phyloP scores from a whole-genome alignment of 2,888 invertebrate genomes.

The Thymelicus lineola region DNA sequence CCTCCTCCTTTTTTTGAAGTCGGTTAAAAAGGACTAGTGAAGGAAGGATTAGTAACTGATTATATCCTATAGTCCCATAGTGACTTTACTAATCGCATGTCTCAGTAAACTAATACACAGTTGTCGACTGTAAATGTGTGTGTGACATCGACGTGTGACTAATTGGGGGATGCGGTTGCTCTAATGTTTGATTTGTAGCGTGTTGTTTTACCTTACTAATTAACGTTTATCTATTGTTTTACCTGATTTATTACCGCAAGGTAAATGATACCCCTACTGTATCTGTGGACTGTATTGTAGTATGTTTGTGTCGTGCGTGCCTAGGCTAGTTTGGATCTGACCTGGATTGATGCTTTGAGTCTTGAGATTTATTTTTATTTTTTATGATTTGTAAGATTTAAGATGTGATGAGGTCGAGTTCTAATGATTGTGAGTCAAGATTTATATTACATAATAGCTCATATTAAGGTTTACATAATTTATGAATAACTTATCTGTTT shows the following conservation, averaged over 20 bases:
- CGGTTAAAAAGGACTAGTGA: too few species aligned
- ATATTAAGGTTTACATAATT: too few species aligned
- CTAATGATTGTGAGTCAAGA: background rate
- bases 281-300: background rate
- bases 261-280: slow-evolving; percentile 16
- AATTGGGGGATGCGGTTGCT: slow-evolving; percentile 18
- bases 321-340: slow-evolving; percentile 6
- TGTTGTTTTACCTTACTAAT: slow-evolving; percentile 33
- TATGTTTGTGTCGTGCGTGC: slow-evolving; percentile 11
- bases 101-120: slow-evolving; percentile 17
- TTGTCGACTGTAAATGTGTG: slow-evolving; percentile 23
- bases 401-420: background rate
- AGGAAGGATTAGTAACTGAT: too few species aligned
- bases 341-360: background rate
- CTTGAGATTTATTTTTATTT: background rate
- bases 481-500: too few species aligned
- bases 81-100: background rate
- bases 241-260: slow-evolving; percentile 22
- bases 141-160: slow-evolving; percentile 40
- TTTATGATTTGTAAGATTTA: background rate
- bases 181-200: slow-evolving; percentile 42
- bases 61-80: too few species aligned
- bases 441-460: too few species aligned
- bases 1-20: too few species aligned
- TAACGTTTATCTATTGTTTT: slow-evolving; percentile 18